Base-by-base conservation (phyloP, 2,888 invertebrate species). In the Mactromeris polynyma region DNA sequence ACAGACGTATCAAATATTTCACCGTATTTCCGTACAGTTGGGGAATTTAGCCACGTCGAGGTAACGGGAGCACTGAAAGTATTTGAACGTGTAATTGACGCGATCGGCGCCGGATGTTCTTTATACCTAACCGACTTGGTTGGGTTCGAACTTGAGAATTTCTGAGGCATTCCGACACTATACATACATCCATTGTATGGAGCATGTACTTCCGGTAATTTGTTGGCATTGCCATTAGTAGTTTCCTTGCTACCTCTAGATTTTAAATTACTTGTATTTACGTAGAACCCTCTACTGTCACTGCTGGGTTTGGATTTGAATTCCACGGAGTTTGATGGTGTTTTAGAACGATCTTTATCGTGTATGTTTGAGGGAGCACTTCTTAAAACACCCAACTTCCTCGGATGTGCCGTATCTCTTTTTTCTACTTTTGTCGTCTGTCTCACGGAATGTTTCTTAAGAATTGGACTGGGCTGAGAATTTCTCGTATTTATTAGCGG, bases 1-100 rank as follows among this genome's bases (percentile, higher is more conserved):
- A 92, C 69, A 0, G 92, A 90, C 3, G 90, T 84, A 46, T 79
- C 51, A 42, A 90, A 89, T 33, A 78, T 80, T 26, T 89, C 83
- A 31, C 90, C 90, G 73, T 64, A 90, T 31, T 40, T 69, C 33
- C 38, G 36, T 54, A 33, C 36, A 19, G 73, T 31, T 4, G 31
- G 17, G 73, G 33, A 26, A 26, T 78, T 46, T 46, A 51, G 51
- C 84, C 84, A 84, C 33, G 77, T 78, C 19, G 77, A 36, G 19
- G 84, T 33, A 1, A 31, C n/a, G 0, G 54, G 78, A 26, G 38
- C 84, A 69, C 54, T 54, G 21, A 73, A n/a, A 14, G 36, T 54
- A 6, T 7, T 19, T 9, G 84, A 46, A 19, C 69, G 69, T 46
- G 7, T 73, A 26, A 42, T 7, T 42, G 26, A 36, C 33, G 51